These are phyloP conservation scores for Lissocephala sabroskyi DNA, from an alignment of 2,888 invertebrate species.

Conservation along the genomic window DNA sequence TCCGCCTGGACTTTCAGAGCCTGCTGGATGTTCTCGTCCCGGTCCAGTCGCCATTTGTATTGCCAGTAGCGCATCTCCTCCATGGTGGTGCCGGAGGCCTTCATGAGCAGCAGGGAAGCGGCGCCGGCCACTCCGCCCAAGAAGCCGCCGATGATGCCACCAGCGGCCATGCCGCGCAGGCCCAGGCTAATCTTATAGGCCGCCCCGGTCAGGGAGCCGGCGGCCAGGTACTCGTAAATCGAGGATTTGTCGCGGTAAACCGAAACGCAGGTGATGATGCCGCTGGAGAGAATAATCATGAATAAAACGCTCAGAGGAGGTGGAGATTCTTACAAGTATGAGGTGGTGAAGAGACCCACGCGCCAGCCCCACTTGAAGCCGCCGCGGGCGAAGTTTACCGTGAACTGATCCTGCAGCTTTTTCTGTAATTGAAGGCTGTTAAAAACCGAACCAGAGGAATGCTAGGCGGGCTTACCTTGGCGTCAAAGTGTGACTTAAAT, in stretches of 20 bases:
- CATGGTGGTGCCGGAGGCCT: constrained; percentile 77
- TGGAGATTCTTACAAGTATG: constrained; percentile 77
- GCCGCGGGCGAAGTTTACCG: constrained; percentile 81
- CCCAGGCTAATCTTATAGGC: constrained; percentile 81
- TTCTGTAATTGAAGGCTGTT: constrained; percentile 75
- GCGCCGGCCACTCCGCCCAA: constrained; percentile 78
- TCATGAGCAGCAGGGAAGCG: constrained; percentile 75
- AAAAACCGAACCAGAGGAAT: no score
- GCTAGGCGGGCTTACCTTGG: constrained; percentile 74
- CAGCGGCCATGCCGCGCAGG: constrained; percentile 79
- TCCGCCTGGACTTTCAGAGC: constrained; percentile 54
- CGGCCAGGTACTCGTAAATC: constrained; percentile 78
- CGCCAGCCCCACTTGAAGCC: constrained; percentile 81
- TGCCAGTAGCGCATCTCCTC: constrained; percentile 78
- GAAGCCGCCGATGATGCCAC: constrained; percentile 77
- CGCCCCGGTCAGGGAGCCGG: constrained; percentile 78
- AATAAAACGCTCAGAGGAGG: background rate
- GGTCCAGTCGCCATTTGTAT: constrained; percentile 72
- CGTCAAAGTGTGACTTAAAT: constrained; percentile 78
- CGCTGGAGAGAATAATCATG: constrained; percentile 71
- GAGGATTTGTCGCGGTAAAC: constrained; percentile 80
- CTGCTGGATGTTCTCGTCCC: constrained; percentile 68
- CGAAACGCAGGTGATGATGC: constrained; percentile 77
- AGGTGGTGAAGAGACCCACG: constrained; percentile 78
- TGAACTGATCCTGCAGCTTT: constrained; percentile 81